Evolutionary conservation across 92 coral and sea anemone genomes (phyloP).

Genomic region (Epizoanthus scotinus): DNA sequence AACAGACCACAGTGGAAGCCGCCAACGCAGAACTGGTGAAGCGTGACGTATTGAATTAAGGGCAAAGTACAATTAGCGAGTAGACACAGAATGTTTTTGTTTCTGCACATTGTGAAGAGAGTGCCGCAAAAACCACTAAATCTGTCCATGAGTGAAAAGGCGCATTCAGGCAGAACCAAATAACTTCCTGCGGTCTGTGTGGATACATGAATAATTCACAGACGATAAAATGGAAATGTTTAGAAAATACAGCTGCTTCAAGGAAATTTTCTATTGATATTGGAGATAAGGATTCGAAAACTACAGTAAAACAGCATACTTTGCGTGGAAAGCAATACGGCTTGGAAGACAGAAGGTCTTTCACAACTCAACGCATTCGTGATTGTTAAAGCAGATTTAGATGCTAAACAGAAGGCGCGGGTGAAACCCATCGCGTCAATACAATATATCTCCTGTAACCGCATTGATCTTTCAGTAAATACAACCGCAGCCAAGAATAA

Average conservation of each 20-base stretch:
- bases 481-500: neutral
- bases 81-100: slow-evolving; percentile 73
- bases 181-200: slow-evolving; percentile 58
- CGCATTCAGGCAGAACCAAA: slow-evolving; percentile 82
- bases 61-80: slow-evolving; percentile 68
- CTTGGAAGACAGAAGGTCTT: slow-evolving; percentile 2
- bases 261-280: slow-evolving; percentile 72
- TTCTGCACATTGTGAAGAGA: slow-evolving; percentile 68
- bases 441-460: slow-evolving; percentile 9
- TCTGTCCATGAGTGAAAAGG: slow-evolving; percentile 84
- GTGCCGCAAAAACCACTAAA: slow-evolving; percentile 84
- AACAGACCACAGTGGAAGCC: slow-evolving; percentile 68
- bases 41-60: slow-evolving; percentile 67
- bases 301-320: slow-evolving; percentile 27
- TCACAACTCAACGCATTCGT: slow-evolving; percentile 43
- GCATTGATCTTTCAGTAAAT: slow-evolving; percentile 38
- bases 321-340: slow-evolving; percentile 33
- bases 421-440: slow-evolving; percentile 14
- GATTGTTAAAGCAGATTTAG: slow-evolving; percentile 8
- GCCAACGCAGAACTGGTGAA: slow-evolving; percentile 60
- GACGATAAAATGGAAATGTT: slow-evolving; percentile 90
- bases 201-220: slow-evolving; percentile 80
- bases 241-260: slow-evolving; percentile 91
- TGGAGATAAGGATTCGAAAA: slow-evolving; percentile 65
- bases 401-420: neutral